Conservation (phyloP, 2,113 vertebrate species). For the Pygoscelis antarcticus region DNA sequence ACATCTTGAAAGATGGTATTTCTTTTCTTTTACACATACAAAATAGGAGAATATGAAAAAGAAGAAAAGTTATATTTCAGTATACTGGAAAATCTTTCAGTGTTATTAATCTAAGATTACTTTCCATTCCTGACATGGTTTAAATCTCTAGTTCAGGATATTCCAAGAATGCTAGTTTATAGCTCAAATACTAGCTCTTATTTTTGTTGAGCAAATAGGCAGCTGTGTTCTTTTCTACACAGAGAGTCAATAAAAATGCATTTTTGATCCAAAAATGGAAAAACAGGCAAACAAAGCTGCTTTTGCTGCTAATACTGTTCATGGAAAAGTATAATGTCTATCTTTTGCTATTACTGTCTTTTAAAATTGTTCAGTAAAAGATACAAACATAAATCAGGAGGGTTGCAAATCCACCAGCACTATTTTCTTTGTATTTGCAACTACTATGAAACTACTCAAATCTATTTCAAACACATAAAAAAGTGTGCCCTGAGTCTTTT, state of each 20-base stretch:
- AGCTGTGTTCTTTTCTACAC: background rate
- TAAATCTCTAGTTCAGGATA: background rate
- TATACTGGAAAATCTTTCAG: background rate
- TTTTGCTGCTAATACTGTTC: background rate
- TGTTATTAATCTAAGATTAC: conserved; percentile 1
- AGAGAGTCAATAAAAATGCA: background rate
- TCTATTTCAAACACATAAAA: background rate
- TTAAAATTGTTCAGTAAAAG: background rate
- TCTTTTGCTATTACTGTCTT: background rate
- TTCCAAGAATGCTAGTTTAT: background rate
- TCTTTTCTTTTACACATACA: background rate
- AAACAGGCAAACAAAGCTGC: background rate
- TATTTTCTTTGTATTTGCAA: background rate
- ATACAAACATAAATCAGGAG: background rate
- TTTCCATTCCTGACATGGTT: conserved; percentile 13
- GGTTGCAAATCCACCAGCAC: background rate
- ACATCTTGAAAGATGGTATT: background rate
- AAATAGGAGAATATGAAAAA: background rate
- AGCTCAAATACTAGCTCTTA: background rate
- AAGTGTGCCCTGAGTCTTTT: background rate
- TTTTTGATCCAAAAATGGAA: background rate
- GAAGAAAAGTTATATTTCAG: background rate
- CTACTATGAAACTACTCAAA: background rate
- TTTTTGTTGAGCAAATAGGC: background rate
- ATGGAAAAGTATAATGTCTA: background rate